Base-by-base conservation (phyloP, 2,113 vertebrate species). In the Cochlearius cochlearius region DNA sequence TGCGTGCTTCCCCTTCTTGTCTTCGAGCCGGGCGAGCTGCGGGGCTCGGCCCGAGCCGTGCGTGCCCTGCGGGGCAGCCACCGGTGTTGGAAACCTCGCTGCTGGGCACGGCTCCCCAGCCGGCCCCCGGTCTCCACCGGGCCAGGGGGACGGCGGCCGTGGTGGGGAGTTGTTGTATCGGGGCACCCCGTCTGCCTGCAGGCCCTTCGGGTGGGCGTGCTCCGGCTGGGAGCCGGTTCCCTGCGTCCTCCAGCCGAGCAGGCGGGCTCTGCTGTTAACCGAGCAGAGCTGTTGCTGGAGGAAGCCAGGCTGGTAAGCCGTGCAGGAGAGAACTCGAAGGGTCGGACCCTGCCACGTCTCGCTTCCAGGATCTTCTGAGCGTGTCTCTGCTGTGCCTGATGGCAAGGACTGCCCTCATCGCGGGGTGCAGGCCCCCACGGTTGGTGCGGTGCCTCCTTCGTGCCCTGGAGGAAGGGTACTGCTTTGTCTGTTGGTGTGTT, bases 311-410 rank as follows among this genome's bases (percentile, higher is more conserved):
- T 77, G 39, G 16, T 21, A 64, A 69, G 36, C 19, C 29, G n/a
- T 1, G 1, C 14, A 15, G n/a, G 34, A 30, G 27, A 16, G 63
- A 17, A 30, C 38, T 53, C 4, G 21, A 39, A 36, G 8, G 20
- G 41, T 12, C 4, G 1, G 36, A 1, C 4, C 9, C 7, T 77
- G 2, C 11, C 5, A 3, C 0, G 0, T 41, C 10, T 50, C 4
- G 0, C 18, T 75, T 50, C 4, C 11, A 22, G 38, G 13, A 17
- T 36, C 10, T 59, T 29, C 2, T 43, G 52, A 53, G 34, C 3
- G 0, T 11, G 9, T 32, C 2, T 41, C 6, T 62, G 34, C 23
- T 8, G 7, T 63, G 25, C 16, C 16, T 45, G 23, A 12, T 19
- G 27, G 26, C 5, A n/a, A 20, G 36, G 27, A 6, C 25, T 58